A percentile compares a stretch with the other conserved stretches of the same genome.
Evolutionary conservation across 2,888 invertebrate genomes (phyloP).

Genomic region (Magallana nippona): DNA sequence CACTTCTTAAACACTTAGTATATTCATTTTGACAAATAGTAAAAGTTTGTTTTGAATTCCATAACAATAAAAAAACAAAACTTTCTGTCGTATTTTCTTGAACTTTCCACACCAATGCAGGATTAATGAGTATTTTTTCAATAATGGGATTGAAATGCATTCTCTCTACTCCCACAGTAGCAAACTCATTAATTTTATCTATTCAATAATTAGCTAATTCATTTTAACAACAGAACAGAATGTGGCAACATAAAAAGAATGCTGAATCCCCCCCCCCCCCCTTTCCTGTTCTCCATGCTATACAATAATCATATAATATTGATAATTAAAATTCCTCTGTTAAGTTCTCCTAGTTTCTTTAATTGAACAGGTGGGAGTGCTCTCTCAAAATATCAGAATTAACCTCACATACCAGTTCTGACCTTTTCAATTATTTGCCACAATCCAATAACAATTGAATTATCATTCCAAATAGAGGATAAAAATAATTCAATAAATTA

Average conservation of each 20-base stretch:
- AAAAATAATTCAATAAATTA: conserved; percentile 27
- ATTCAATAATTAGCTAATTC: conserved; percentile 12
- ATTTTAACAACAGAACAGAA: conserved; percentile 11
- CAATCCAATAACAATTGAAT: conserved; percentile 2
- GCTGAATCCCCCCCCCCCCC: neutral
- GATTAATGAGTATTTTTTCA: conserved; percentile 1
- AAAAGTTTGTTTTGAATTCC: too few species aligned
- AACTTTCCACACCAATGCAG: conserved; percentile 8
- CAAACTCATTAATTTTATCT: conserved; percentile 4
- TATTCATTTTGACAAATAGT: too few species aligned
- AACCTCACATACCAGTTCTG: conserved; percentile 4
- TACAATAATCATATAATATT: neutral
- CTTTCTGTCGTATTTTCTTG: neutral
- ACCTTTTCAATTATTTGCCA: neutral
- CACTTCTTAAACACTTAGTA: too few species aligned
- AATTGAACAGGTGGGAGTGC: neutral
- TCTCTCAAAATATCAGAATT: neutral
- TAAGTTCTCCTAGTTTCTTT: conserved; percentile 10
- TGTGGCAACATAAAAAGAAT: conserved; percentile 20
- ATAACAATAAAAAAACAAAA: too few species aligned
- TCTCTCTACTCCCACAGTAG: neutral
- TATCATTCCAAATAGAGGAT: neutral
- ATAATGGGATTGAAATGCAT: neutral
- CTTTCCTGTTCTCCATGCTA: neutral
- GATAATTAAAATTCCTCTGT: conserved; percentile 16